phyloP scores from a whole-genome alignment of 2,113 vertebrate genomes.

The Anguilla rostrata region DNA sequence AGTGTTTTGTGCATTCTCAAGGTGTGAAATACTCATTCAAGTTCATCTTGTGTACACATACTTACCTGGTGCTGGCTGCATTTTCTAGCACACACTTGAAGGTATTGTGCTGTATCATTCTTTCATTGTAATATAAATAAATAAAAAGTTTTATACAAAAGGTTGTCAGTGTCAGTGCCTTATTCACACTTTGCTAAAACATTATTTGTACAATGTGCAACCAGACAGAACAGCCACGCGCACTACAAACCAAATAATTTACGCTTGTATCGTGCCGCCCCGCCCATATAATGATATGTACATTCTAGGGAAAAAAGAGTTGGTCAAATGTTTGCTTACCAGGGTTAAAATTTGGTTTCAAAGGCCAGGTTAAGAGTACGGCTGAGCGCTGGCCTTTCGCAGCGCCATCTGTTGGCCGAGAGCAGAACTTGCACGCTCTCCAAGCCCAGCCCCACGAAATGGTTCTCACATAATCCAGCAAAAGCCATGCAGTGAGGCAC shows the following conservation, averaged over 20 bases:
- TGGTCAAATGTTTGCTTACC: background rate
- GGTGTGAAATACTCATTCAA: slow-evolving; percentile 64
- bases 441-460: background rate
- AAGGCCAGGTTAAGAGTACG: background rate
- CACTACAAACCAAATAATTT: background rate
- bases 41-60: slow-evolving; percentile 53
- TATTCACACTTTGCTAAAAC: background rate
- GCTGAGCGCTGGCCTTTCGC: background rate
- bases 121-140: slow-evolving; percentile 33
- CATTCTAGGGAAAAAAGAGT: background rate
- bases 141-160: slow-evolving; percentile 28
- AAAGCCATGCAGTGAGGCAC: background rate
- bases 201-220: background rate
- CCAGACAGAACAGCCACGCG: background rate
- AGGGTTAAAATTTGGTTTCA: background rate
- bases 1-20: slow-evolving; percentile 57
- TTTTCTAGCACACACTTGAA: slow-evolving; percentile 23
- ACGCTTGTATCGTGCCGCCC: background rate
- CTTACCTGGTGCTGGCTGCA: slow-evolving; percentile 29
- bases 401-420: background rate
- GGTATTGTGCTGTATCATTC: slow-evolving; percentile 20
- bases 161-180: background rate
- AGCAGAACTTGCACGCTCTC: background rate
- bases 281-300: background rate
- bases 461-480: background rate